A percentile compares a stretch with the other conserved stretches of the same genome.
Conservation (phyloP, 2,888 invertebrate genomes). For the Stegophylla sp. region DNA sequence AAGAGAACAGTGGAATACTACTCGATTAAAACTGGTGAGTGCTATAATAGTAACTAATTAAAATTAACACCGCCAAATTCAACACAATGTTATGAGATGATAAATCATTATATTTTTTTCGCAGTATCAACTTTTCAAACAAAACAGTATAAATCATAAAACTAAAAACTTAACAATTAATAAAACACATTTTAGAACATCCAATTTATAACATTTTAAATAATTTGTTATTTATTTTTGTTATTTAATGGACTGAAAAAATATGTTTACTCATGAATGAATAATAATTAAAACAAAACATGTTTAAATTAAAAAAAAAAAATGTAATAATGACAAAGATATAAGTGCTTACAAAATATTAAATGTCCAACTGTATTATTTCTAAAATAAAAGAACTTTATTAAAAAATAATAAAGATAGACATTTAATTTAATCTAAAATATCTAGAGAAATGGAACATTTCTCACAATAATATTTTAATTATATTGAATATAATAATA, state of each 20-base stretch:
- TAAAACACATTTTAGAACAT: background rate
- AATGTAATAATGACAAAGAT: too few species aligned
- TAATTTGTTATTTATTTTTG: background rate
- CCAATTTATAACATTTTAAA: background rate
- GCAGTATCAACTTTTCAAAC: conserved; percentile 11
- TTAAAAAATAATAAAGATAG: too few species aligned
- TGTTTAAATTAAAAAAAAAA: too few species aligned
- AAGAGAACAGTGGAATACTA: conserved; percentile 32
- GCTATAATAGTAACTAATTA: too few species aligned
- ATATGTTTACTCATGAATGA: background rate
- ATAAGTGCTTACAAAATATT: too few species aligned
- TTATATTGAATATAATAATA: background rate
- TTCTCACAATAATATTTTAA: background rate
- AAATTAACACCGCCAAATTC: too few species aligned
- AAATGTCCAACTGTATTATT: too few species aligned
- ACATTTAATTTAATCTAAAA: background rate
- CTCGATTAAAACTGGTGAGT: conserved; percentile 28
- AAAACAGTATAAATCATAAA: conserved; percentile 15
- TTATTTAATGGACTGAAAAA: background rate
- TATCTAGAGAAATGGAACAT: background rate
- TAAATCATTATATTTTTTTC: background rate
- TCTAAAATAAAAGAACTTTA: too few species aligned
- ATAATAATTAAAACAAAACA: background rate
- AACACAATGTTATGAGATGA: too few species aligned
- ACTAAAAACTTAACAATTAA: conserved; percentile 32